Conservation (phyloP, 2,113 vertebrate genomes). For the Uria lomvia region DNA sequence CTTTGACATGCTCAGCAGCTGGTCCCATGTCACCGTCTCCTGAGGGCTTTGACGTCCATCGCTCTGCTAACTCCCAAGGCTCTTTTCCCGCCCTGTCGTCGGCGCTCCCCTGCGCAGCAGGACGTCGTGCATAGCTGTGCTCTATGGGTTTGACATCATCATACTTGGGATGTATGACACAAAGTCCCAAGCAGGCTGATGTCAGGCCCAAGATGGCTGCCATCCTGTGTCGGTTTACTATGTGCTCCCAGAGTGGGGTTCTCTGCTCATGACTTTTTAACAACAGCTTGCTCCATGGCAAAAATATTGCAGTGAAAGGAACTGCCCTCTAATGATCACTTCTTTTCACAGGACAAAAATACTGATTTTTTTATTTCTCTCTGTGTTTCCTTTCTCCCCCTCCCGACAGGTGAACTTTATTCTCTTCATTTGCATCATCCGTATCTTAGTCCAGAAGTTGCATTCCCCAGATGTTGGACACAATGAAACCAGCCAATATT, state of each 20-base stretch:
- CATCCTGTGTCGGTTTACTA: conserved; percentile 62
- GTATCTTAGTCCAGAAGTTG: conserved; percentile 93
- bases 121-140: conserved; percentile 68
- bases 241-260: background rate
- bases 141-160: conserved; percentile 77
- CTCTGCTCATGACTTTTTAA: conserved; percentile 36
- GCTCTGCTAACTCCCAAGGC: background rate
- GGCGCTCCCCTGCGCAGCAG: conserved; percentile 11
- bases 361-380: background rate
- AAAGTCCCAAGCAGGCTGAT: conserved; percentile 74
- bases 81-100: conserved; percentile 30
- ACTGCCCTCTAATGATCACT: background rate
- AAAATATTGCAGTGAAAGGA: background rate
- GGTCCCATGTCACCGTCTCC: background rate
- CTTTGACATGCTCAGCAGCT: background rate
- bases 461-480: conserved; percentile 89
- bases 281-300: background rate
- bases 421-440: conserved; percentile 93
- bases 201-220: conserved; percentile 75
- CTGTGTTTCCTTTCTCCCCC: background rate
- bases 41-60: background rate
- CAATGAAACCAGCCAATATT: conserved; percentile 90
- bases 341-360: background rate
- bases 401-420: conserved; percentile 85
- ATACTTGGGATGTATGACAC: conserved; percentile 76